Percentiles rank a stretch among this genome's conserved stretches.
Conservation (phyloP, 2,797 vertebrate genomes). For the Phyllotis vaccarum region DNA sequence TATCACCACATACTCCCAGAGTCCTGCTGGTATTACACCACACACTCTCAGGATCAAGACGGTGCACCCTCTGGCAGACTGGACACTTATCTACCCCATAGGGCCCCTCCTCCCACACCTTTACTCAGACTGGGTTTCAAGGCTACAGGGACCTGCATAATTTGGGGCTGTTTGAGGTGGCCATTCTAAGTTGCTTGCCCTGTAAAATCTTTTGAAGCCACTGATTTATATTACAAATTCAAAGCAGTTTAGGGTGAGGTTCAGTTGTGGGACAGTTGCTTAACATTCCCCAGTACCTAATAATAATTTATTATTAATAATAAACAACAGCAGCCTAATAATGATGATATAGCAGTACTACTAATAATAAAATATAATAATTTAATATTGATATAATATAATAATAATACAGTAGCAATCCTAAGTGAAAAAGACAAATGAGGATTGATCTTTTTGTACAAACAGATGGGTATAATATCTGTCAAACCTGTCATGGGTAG, state of each 20-base stretch:
- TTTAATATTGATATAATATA: background rate
- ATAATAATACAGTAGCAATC: background rate
- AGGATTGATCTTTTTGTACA: background rate
- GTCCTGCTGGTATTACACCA: rapidly evolving
- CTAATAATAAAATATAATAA: background rate
- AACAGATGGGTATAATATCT: background rate
- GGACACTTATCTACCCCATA: background rate
- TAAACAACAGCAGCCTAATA: background rate
- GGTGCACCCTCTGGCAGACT: background rate
- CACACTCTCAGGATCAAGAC: background rate
- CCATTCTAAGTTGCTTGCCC: background rate
- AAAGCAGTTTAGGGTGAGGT: background rate
- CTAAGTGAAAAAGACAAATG: background rate
- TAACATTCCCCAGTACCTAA: background rate
- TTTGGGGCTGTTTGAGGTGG: background rate
- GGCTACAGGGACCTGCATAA: background rate
- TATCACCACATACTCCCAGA: background rate
- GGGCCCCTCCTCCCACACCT: background rate
- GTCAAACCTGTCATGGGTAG: background rate
- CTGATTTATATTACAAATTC: conserved; percentile 6
- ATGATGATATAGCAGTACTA: background rate
- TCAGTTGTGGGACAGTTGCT: background rate
- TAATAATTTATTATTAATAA: background rate
- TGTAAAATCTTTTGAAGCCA: background rate
- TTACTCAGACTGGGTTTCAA: too few species aligned